Evolutionary conservation across 1,140 invertebrate species (phyloP).

Genomic region (Eubasilissa regina): DNA sequence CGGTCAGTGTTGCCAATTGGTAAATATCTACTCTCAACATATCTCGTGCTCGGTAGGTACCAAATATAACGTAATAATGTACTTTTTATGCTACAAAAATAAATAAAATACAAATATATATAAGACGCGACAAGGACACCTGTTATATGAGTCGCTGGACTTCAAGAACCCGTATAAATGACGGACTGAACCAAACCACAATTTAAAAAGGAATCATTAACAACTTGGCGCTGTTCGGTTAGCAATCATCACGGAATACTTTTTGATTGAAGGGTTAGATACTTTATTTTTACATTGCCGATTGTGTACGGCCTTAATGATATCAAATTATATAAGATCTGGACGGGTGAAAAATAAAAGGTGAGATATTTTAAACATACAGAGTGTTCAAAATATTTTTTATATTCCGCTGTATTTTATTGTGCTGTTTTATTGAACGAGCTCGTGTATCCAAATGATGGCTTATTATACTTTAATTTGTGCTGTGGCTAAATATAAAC

Average conservation of each 20-base stretch:
- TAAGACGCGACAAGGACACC: conserved; percentile 37
- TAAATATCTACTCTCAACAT: too few relatives aligned
- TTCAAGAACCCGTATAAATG: neutral
- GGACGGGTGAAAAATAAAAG: conserved; percentile 38
- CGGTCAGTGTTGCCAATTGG: too few relatives aligned
- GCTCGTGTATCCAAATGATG: too few relatives aligned
- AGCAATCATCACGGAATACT: neutral
- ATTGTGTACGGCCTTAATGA: conserved; percentile 19
- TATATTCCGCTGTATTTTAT: neutral
- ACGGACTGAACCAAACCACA: neutral
- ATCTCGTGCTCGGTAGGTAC: too few relatives aligned
- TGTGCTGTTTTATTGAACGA: neutral
- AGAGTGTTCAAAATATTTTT: neutral
- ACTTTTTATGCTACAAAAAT: too few relatives aligned
- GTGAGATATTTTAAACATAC: conserved; percentile 32
- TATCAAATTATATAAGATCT: conserved; percentile 41
- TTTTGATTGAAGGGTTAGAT: neutral
- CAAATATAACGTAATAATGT: too few relatives aligned
- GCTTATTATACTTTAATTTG: too few relatives aligned
- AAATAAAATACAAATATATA: too few relatives aligned
- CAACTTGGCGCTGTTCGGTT: neutral
- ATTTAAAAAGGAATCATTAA: conserved; percentile 2
- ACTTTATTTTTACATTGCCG: neutral
- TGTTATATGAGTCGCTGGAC: neutral
- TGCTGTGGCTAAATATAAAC: too few relatives aligned